phyloP scores from a whole-genome alignment of 2,113 vertebrate species.

The Piaya cayana region DNA sequence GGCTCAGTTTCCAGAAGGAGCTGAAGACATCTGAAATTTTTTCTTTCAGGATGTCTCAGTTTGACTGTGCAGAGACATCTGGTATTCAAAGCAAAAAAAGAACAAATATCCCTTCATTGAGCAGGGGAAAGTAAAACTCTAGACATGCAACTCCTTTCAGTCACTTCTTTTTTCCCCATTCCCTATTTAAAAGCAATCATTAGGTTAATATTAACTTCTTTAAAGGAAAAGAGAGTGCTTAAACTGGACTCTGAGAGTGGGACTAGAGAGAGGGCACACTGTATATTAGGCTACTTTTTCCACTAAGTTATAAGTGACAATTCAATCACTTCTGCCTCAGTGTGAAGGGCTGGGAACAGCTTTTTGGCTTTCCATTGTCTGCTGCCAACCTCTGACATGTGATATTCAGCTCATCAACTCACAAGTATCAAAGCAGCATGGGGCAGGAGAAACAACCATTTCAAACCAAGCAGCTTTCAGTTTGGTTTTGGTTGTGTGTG shows the following conservation, averaged over 20 bases:
- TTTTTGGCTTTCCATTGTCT: conserved; percentile 33
- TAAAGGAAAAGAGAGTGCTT: conserved; percentile 24
- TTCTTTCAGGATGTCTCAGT: conserved; percentile 10
- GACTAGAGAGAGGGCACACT: neutral
- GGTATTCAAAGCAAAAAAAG: conserved; percentile 24
- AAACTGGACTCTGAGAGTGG: neutral
- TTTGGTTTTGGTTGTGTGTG: neutral
- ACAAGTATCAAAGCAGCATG: neutral
- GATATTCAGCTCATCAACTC: neutral
- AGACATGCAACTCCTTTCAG: neutral
- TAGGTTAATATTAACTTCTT: conserved; percentile 46
- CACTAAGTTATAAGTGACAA: conserved; percentile 28
- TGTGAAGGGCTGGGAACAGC: neutral
- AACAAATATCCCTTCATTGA: neutral
- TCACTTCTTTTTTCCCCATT: neutral
- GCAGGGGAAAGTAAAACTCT: conserved; percentile 6
- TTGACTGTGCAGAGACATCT: conserved; percentile 9
- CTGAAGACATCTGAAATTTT: conserved; percentile 19
- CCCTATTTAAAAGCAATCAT: conserved; percentile 32
- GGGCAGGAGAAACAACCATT: neutral
- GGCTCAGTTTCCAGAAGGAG: conserved; percentile 26
- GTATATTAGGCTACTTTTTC: neutral
- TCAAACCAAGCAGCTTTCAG: neutral
- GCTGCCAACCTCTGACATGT: conserved; percentile 9
- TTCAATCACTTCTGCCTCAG: conserved; percentile 15